These are phyloP conservation scores for Phainopepla nitens DNA, from an alignment of 2,113 vertebrate genomes.

Conservation along the genomic window DNA sequence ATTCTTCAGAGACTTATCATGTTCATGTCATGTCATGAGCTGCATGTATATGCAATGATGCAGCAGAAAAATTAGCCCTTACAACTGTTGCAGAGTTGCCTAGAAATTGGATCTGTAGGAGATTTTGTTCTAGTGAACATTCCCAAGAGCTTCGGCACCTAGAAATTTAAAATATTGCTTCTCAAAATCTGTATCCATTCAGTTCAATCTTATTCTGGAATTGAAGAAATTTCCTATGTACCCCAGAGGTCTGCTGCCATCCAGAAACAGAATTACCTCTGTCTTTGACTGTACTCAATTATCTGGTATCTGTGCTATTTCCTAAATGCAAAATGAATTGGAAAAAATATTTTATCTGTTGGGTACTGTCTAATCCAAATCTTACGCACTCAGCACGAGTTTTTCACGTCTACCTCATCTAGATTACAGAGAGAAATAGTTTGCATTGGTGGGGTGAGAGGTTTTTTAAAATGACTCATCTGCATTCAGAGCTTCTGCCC, in stretches of 20 bases:
- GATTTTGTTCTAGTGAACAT: not conserved
- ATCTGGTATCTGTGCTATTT: not conserved
- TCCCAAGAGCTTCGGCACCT: not conserved
- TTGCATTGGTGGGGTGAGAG: not conserved
- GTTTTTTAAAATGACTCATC: not conserved
- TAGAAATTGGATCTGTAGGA: not conserved
- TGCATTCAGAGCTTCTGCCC: not conserved
- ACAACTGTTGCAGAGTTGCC: not conserved
- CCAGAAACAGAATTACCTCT: not conserved
- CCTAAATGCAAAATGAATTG: not conserved
- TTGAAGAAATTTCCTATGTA: not conserved
- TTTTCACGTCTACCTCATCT: not conserved
- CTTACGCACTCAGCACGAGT: fast-evolving
- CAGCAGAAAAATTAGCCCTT: not conserved
- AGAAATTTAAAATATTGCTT: not conserved
- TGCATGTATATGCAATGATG: not conserved
- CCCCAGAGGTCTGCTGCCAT: not conserved
- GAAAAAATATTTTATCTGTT: not conserved
- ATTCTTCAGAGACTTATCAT: not conserved
- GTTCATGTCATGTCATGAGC: not conserved
- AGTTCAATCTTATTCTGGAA: not conserved
- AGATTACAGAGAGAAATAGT: not conserved
- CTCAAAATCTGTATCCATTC: not conserved
- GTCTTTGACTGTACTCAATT: not conserved
- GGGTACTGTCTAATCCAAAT: not conserved